Evolutionary conservation across 1,140 invertebrate genomes (phyloP).

Genomic region (Papilio polyxenes): DNA sequence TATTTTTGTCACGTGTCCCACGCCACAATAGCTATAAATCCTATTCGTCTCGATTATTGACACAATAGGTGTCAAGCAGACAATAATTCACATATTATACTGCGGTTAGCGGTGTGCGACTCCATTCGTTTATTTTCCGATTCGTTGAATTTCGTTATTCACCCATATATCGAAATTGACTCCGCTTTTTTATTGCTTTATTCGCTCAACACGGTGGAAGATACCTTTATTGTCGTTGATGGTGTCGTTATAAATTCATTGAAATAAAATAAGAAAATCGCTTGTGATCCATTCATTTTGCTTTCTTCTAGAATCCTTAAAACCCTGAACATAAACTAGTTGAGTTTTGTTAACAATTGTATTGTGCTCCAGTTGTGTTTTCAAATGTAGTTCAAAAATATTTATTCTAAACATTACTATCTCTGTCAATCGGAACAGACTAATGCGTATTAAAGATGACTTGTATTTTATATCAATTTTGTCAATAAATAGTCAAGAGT

Average conservation of each 20-base stretch:
- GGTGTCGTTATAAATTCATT: background rate
- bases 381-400: background rate
- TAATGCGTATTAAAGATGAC: background rate
- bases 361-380: too few relatives aligned
- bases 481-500: constrained; percentile 4
- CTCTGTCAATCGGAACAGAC: background rate
- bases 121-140: constrained; percentile 39
- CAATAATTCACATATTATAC: constrained; percentile 64
- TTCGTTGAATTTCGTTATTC: constrained; percentile 41
- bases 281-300: background rate
- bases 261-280: background rate
- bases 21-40: constrained; percentile 62
- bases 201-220: background rate
- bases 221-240: background rate
- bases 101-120: constrained; percentile 53
- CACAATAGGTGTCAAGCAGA: constrained; percentile 70
- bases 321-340: too few relatives aligned
- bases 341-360: too few relatives aligned
- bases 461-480: background rate
- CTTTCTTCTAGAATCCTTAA: too few relatives aligned
- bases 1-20: constrained; percentile 68
- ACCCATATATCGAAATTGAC: constrained; percentile 38
- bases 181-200: constrained; percentile 13
- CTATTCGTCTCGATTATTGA: constrained; percentile 67
- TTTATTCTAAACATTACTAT: background rate